Conservation (phyloP, 2,113 vertebrate genomes). For the Crotalus viridis region DNA sequence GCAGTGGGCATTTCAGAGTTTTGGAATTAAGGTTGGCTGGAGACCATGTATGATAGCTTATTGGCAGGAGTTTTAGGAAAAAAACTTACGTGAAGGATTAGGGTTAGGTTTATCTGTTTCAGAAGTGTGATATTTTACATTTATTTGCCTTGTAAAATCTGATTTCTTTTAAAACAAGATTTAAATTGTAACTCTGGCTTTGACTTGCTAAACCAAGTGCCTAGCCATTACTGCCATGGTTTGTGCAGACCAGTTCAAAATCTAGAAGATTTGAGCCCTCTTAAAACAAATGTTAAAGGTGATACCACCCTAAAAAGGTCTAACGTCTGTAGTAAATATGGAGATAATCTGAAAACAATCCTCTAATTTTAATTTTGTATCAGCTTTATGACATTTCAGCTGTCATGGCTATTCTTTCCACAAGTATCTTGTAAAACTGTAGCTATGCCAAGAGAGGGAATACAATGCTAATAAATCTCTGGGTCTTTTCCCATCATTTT, state of each 20-base stretch:
- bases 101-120: neutral
- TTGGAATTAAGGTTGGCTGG: neutral
- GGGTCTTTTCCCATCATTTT: neutral
- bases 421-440: neutral
- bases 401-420: neutral
- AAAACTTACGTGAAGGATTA: neutral
- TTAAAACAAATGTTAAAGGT: neutral
- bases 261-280: neutral
- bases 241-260: neutral
- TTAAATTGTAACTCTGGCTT: neutral
- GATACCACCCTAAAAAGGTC: neutral
- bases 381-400: neutral
- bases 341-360: neutral
- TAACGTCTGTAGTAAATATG: neutral
- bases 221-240: neutral
- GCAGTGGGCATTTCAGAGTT: neutral
- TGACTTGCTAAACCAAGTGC: neutral
- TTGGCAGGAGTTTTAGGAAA: neutral
- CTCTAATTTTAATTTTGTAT: neutral
- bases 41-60: neutral
- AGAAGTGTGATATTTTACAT: neutral
- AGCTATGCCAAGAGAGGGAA: neutral
- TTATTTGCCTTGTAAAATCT: neutral
- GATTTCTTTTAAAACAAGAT: neutral
- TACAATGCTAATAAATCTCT: neutral